Evolutionary conservation across 2,888 invertebrate genomes (phyloP).

Genomic region (Lepas anatifera): DNA sequence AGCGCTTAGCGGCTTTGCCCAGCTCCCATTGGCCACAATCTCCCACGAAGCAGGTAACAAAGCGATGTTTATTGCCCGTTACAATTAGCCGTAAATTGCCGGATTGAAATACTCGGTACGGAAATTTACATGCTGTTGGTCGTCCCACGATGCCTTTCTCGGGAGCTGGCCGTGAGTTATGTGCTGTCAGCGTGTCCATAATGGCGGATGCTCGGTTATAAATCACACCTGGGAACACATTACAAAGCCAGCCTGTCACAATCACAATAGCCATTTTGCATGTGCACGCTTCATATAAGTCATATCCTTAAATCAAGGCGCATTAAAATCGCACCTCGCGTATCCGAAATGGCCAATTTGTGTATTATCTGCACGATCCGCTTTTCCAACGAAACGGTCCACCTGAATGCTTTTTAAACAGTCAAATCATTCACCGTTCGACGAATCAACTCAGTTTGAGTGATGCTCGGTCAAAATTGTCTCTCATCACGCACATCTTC

Average conservation of each 20-base stretch:
- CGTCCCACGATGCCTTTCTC: not conserved
- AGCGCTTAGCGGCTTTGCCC: too few species aligned
- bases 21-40: too few species aligned
- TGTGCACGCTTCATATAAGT: not conserved
- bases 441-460: too few species aligned
- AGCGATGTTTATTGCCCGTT: not conserved
- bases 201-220: not conserved
- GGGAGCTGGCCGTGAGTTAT: not conserved
- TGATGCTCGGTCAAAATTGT: too few species aligned
- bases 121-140: not conserved
- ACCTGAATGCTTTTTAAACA: too few species aligned
- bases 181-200: not conserved
- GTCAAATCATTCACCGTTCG: too few species aligned
- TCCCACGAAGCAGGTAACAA: too few species aligned
- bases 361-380: too few species aligned
- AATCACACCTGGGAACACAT: not conserved
- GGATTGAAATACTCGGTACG: not conserved
- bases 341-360: too few species aligned
- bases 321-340: not conserved
- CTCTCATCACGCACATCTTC: too few species aligned
- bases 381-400: too few species aligned
- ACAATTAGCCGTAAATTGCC: not conserved
- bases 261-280: not conserved
- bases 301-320: not conserved
- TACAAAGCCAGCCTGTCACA: not conserved